These are phyloP conservation scores for Eudasyphora cyanicolor DNA, from an alignment of 2,888 invertebrate genomes.

Conservation along the genomic window DNA sequence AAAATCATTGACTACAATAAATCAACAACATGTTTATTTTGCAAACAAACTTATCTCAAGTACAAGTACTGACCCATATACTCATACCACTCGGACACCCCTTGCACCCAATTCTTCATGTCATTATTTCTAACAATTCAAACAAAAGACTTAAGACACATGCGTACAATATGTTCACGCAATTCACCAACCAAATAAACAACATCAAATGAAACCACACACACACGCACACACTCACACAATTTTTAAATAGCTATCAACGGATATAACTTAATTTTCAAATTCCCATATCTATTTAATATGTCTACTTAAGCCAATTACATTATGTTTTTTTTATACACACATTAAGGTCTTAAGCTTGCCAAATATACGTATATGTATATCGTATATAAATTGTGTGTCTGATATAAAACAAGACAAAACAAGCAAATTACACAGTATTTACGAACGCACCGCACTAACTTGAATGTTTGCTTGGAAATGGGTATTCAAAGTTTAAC, in stretches of 20 bases:
- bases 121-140: neutral
- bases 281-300: conserved; percentile 30
- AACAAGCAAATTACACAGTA: neutral
- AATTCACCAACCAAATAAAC: neutral
- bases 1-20: too few relatives aligned
- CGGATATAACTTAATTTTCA: conserved; percentile 44
- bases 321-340: conserved; percentile 27
- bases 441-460: conserved; percentile 11
- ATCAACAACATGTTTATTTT: too few relatives aligned
- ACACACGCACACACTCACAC: neutral
- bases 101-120: too few relatives aligned
- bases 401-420: neutral
- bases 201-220: neutral
- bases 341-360: neutral
- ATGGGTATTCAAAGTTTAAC: neutral
- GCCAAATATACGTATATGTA: too few relatives aligned
- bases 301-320: conserved; percentile 33
- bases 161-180: conserved; percentile 2
- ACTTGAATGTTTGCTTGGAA: neutral
- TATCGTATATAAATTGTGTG: neutral
- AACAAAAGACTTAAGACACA: conserved; percentile 36
- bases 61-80: too few relatives aligned
- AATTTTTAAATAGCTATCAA: conserved; percentile 14
- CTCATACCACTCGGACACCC: too few relatives aligned
- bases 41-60: too few relatives aligned